Evolutionary conservation across 2,888 invertebrate species (phyloP).

Genomic region (Xestia rhomboidea): DNA sequence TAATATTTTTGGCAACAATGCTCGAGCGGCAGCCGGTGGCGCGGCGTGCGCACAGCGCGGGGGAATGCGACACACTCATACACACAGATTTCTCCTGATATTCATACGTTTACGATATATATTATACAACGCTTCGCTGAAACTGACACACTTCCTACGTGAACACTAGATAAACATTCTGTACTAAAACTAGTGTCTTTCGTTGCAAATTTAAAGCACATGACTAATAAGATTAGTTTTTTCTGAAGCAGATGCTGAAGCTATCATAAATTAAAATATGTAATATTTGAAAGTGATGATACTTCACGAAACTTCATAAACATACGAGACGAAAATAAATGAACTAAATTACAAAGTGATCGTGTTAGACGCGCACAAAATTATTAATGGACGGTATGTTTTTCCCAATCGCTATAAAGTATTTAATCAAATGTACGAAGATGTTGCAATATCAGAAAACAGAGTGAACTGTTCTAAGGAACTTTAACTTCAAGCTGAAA

Average conservation of each 20-base stretch:
- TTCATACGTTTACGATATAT: slow-evolving; percentile 56
- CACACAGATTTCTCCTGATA: slow-evolving; percentile 67
- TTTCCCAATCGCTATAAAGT: slow-evolving; percentile 6
- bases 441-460: background rate
- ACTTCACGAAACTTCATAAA: slow-evolving; percentile 43
- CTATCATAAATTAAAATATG: slow-evolving; percentile 2
- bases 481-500: background rate
- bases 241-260: background rate
- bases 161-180: slow-evolving; percentile 15
- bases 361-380: slow-evolving; percentile 22
- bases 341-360: slow-evolving; percentile 47
- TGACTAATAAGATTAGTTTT: background rate
- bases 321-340: slow-evolving; percentile 55
- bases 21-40: slow-evolving; percentile 24
- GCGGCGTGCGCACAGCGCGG: slow-evolving; percentile 56
- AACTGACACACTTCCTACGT: slow-evolving; percentile 51
- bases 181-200: slow-evolving; percentile 6
- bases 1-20: slow-evolving; percentile 73
- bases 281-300: slow-evolving; percentile 27
- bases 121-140: slow-evolving; percentile 67
- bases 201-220: background rate
- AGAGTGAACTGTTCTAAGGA: background rate
- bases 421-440: slow-evolving; percentile 1
- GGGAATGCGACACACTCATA: slow-evolving; percentile 60
- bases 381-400: slow-evolving; percentile 16